phyloP scores from a whole-genome alignment of 2,888 invertebrate species.

The Yponomeuta cagnagella region DNA sequence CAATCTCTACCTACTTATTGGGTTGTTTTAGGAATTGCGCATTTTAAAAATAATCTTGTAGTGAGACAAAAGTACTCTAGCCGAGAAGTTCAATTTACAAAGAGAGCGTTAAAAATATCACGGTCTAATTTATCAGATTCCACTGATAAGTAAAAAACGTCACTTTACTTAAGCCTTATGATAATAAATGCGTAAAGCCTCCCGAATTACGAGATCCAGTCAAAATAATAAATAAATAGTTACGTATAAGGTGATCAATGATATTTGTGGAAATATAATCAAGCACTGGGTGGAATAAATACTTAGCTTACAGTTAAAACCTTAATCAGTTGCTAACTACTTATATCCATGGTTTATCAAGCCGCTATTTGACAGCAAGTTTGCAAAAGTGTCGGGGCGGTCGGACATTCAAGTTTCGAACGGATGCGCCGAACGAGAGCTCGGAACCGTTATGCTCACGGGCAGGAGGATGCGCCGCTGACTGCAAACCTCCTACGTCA shows the following conservation, averaged over 20 bases:
- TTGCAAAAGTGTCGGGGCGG: slow-evolving; percentile 4
- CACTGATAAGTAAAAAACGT: background rate
- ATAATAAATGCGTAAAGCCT: slow-evolving; percentile 14
- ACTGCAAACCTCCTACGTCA: slow-evolving; percentile 24
- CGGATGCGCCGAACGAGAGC: slow-evolving; percentile 41
- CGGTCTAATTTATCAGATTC: background rate
- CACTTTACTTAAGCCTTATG: background rate
- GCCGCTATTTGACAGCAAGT: background rate
- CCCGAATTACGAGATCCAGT: slow-evolving; percentile 11
- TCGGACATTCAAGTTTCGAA: slow-evolving; percentile 3
- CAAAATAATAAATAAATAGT: slow-evolving; percentile 8
- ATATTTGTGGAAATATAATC: background rate
- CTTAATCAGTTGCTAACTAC: background rate
- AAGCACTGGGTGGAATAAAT: slow-evolving; percentile 15
- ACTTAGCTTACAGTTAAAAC: background rate
- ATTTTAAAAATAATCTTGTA: background rate
- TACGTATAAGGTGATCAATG: background rate
- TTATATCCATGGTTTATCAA: background rate
- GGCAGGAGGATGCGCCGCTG: slow-evolving; percentile 34
- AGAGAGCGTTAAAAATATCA: slow-evolving; percentile 1
- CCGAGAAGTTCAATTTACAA: background rate
- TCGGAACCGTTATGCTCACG: slow-evolving; percentile 61
- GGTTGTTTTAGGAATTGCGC: too few relatives aligned
- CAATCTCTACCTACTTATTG: too few relatives aligned
- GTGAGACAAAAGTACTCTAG: background rate